A percentile compares a stretch with the other conserved stretches of the same genome.
These are phyloP conservation scores for Patella ulyssiponensis DNA, from an alignment of 2,888 invertebrate genomes.

Conservation along the genomic window DNA sequence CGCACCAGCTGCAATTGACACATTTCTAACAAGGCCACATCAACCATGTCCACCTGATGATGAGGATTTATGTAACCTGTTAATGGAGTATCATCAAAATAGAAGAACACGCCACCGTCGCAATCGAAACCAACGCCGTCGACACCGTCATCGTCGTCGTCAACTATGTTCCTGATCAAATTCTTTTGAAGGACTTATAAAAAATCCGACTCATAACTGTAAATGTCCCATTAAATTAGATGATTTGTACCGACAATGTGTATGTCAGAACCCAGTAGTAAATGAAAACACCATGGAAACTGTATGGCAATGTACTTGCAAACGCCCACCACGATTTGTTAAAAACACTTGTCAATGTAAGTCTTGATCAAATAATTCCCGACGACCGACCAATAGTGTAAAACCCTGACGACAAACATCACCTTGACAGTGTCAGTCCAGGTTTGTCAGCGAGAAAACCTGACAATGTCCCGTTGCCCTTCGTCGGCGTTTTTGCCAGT, in stretches of 20 bases:
- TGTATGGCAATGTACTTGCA: conserved; percentile 26
- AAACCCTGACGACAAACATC: conserved; percentile 24
- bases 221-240: conserved; percentile 21
- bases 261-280: neutral
- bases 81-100: neutral
- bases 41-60: neutral
- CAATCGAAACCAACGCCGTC: conserved; percentile 14
- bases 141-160: conserved; percentile 17
- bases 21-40: neutral
- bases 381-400: neutral
- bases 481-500: conserved; percentile 8
- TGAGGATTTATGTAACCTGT: neutral
- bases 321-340: conserved; percentile 24
- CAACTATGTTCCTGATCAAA: conserved; percentile 16
- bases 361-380: conserved; percentile 19
- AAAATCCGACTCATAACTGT: conserved; percentile 34
- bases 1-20: conserved; percentile 6
- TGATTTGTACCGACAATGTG: conserved; percentile 23
- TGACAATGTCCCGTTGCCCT: conserved; percentile 40
- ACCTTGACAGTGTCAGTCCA: conserved; percentile 38
- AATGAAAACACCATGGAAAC: neutral
- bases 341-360: conserved; percentile 33
- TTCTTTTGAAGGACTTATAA: conserved; percentile 17
- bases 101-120: neutral
- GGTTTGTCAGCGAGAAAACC: conserved; percentile 17